phyloP scores from a whole-genome alignment of 2,888 invertebrate genomes.

The Eutolmus rufibarbis region DNA sequence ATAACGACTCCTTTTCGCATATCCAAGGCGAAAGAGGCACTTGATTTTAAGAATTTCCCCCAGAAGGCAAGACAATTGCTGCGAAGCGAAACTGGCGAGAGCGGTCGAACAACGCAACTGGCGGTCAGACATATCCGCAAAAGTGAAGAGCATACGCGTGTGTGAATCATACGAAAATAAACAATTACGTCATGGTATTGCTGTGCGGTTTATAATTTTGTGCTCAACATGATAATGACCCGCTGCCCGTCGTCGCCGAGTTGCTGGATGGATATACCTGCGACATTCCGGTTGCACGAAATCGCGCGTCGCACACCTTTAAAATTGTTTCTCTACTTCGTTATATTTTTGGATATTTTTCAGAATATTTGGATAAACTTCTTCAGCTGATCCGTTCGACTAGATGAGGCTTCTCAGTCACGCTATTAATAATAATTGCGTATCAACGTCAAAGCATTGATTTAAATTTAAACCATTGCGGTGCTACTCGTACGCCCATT shows the following conservation, averaged over 20 bases:
- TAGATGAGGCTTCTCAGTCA: not conserved
- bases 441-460: not conserved
- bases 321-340: not conserved
- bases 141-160: not conserved
- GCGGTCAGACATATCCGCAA: not conserved
- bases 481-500: not conserved
- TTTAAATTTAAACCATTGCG: not conserved
- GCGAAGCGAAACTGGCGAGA: not conserved
- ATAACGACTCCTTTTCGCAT: not conserved
- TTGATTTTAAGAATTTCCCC: not conserved
- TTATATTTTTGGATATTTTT: not conserved
- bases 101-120: not conserved
- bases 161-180: constrained; percentile 41
- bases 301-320: not conserved
- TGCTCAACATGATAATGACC: constrained; percentile 16
- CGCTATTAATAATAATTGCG: not conserved
- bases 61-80: not conserved
- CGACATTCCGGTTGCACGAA: not conserved
- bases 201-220: constrained; percentile 18
- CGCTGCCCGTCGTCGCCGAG: not conserved
- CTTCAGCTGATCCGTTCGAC: not conserved
- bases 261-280: not conserved
- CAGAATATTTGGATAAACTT: not conserved
- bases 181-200: constrained; percentile 36
- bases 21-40: not conserved